Percentiles rank a stretch among this genome's conserved stretches.
Conservation (phyloP, 2,797 vertebrate genomes). For the Acrocephalus scirpaceus region DNA sequence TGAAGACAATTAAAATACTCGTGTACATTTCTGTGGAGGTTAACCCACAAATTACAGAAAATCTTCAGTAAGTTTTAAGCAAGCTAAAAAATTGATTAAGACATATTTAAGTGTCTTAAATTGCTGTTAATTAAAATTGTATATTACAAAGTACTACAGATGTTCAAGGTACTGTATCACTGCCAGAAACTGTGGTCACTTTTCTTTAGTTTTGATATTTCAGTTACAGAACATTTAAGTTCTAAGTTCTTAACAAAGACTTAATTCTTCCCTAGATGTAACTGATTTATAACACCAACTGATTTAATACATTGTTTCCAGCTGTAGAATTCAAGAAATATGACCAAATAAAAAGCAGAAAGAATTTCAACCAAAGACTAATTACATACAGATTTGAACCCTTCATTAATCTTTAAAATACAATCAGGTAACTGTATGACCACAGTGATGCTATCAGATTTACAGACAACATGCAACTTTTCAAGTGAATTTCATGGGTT, state of each 20-base stretch:
- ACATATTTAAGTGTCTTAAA: background rate
- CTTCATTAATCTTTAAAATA: background rate
- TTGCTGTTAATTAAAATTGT: background rate
- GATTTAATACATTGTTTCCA: background rate
- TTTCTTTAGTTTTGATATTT: background rate
- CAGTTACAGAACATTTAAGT: background rate
- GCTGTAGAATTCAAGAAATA: background rate
- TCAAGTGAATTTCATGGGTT: constrained; percentile 27
- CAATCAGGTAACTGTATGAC: background rate
- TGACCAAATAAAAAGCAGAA: background rate
- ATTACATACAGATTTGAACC: background rate
- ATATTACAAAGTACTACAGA: background rate
- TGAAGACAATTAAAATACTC: background rate
- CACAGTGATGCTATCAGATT: background rate
- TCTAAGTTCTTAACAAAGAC: background rate
- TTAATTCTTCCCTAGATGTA: background rate
- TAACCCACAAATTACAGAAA: background rate
- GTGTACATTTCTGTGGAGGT: background rate
- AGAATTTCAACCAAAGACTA: background rate
- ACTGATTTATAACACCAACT: background rate
- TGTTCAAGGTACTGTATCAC: background rate
- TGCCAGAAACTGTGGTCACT: background rate
- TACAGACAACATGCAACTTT: constrained; percentile 48
- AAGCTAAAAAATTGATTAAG: background rate
- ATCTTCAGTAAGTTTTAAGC: background rate